Conservation (phyloP, 2,888 invertebrate species). For the Amblyjoppa fuscipennis region DNA sequence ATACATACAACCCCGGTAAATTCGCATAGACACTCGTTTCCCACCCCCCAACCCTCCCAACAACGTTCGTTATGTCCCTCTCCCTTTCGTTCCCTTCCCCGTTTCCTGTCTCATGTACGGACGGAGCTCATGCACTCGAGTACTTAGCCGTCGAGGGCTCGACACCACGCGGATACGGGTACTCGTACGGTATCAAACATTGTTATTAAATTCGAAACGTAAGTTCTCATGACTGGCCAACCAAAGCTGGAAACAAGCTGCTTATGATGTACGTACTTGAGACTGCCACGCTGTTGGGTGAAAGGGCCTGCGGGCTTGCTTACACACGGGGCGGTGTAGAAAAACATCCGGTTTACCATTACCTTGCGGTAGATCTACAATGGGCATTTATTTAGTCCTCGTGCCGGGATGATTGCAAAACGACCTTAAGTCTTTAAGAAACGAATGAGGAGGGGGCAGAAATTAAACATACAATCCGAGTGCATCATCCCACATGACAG, state of each 20-base stretch:
- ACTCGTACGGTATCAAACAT: neutral
- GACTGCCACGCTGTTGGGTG: neutral
- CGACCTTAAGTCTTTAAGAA: neutral
- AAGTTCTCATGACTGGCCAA: neutral
- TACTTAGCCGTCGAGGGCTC: neutral
- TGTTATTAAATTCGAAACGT: neutral
- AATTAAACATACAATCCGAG: neutral
- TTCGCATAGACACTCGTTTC: slow-evolving; percentile 57
- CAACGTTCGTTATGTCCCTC: slow-evolving; percentile 21
- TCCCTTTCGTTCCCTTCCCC: slow-evolving; percentile 1
- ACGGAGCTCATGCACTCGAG: neutral
- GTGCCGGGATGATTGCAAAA: neutral
- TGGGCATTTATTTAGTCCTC: neutral
- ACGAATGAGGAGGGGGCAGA: neutral
- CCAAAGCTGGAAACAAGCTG: neutral
- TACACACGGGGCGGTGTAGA: neutral
- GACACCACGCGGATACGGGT: neutral
- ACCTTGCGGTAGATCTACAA: no score
- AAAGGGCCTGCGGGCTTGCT: neutral
- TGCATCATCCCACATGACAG: neutral
- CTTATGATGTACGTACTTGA: neutral
- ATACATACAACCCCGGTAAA: slow-evolving; percentile 29
- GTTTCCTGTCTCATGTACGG: slow-evolving; percentile 12
- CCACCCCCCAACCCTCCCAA: neutral
- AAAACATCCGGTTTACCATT: no score